Percentiles rank a stretch among this genome's conserved stretches.
Evolutionary conservation across 2,113 vertebrate genomes (phyloP).

Genomic region (Bubalus kerabau): DNA sequence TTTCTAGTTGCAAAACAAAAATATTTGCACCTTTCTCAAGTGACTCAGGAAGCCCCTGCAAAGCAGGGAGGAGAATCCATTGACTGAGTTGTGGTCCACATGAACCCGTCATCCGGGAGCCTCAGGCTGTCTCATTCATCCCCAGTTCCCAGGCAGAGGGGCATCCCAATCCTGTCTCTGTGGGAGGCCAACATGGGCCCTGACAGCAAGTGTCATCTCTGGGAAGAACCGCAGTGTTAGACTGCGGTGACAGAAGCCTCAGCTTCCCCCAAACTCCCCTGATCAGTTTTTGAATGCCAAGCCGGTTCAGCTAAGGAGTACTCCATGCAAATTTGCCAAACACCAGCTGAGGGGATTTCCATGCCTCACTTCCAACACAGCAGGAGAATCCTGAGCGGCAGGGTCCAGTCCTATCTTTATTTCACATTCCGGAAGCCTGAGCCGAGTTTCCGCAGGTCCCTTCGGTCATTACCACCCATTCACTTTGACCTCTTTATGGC

Average conservation of each 20-base stretch:
- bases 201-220: neutral
- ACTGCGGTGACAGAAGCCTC: slow-evolving; percentile 4
- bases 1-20: slow-evolving; percentile 24
- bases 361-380: slow-evolving; percentile 65
- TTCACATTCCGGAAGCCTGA: neutral
- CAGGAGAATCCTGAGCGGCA: slow-evolving; percentile 11
- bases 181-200: neutral
- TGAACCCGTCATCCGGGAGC: neutral
- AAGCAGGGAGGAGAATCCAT: slow-evolving; percentile 34
- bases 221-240: slow-evolving; percentile 33
- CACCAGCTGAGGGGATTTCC: slow-evolving; percentile 46
- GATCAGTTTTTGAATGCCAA: slow-evolving; percentile 59
- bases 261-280: slow-evolving; percentile 39
- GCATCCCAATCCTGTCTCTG: neutral
- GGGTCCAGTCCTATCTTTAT: neutral
- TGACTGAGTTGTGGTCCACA: slow-evolving; percentile 4
- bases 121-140: fast-evolving
- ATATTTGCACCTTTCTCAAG: neutral
- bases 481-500: neutral
- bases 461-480: neutral
- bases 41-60: slow-evolving; percentile 17
- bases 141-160: neutral
- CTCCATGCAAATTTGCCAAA: slow-evolving; percentile 23
- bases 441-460: neutral
- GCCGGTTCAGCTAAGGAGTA: slow-evolving; percentile 59